A percentile compares a stretch with the other conserved stretches of the same genome.
Evolutionary conservation across 2,113 vertebrate species (phyloP).

Genomic region (Pterocles orientalis): DNA sequence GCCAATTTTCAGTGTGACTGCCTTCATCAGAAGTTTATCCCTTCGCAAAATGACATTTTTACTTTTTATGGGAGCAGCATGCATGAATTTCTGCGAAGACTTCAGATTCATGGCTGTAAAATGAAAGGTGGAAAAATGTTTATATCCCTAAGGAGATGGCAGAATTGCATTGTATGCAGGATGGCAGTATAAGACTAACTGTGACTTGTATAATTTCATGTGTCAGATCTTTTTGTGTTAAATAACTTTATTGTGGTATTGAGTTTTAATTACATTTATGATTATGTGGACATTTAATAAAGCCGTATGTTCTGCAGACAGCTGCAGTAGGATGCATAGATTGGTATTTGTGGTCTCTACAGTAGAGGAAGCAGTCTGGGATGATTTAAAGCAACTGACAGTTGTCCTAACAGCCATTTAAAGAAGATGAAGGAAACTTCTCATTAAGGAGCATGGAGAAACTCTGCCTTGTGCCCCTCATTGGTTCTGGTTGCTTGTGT

Average conservation of each 20-base stretch:
- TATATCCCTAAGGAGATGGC: neutral
- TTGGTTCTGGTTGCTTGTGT: neutral
- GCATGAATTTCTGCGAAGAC: constrained; percentile 4
- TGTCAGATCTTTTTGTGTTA: neutral
- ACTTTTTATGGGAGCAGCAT: neutral
- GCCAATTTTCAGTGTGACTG: constrained; percentile 28
- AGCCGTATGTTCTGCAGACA: neutral
- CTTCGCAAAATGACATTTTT: neutral
- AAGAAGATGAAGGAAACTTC: neutral
- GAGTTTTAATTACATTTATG: neutral
- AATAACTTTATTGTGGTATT: neutral
- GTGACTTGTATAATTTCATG: neutral
- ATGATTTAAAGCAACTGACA: neutral
- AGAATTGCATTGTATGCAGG: neutral
- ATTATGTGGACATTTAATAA: neutral
- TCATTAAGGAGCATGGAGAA: neutral
- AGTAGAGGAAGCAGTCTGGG: neutral
- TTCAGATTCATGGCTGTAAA: neutral
- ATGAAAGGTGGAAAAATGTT: neutral
- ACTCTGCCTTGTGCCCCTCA: neutral
- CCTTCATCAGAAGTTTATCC: constrained; percentile 32
- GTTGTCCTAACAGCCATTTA: neutral
- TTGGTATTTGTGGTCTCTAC: neutral
- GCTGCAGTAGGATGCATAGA: neutral
- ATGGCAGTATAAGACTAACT: neutral